These are phyloP conservation scores for Poecilia gillii DNA, from an alignment of 2,797 vertebrate genomes.

Conservation along the genomic window DNA sequence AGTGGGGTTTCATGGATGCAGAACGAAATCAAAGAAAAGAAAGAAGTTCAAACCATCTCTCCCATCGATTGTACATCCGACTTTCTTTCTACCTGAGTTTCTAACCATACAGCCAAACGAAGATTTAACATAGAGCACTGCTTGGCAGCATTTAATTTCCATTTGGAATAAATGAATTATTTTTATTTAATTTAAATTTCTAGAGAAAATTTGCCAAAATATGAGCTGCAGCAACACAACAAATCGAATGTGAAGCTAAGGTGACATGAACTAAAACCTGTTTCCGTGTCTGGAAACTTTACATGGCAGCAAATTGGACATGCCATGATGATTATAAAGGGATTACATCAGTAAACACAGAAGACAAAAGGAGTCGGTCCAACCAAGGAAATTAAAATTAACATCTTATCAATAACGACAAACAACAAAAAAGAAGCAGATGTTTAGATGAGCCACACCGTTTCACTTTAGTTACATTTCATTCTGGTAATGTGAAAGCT, in stretches of 20 bases:
- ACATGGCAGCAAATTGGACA: neutral
- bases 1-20: no score
- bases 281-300: neutral
- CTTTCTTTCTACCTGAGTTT: no score
- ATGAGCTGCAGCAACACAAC: neutral
- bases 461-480: constrained; percentile 17
- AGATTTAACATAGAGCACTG: no score
- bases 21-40: no score
- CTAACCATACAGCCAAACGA: no score
- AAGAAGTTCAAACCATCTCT: no score
- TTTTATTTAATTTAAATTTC: neutral
- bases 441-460: neutral
- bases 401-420: neutral
- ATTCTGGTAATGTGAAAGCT: constrained; percentile 2
- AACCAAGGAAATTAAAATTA: neutral
- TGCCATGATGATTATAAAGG: neutral
- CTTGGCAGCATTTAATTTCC: no score
- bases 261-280: neutral
- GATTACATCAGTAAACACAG: neutral
- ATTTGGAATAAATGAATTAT: no score
- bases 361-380: neutral
- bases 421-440: neutral
- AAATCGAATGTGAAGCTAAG: neutral
- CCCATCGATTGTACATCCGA: no score
- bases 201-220: neutral